Evolutionary conservation across 2,113 vertebrate genomes (phyloP), one percentile per base, ranked within the genome.

Genomic region (Orientallactaga bullata): DNA sequence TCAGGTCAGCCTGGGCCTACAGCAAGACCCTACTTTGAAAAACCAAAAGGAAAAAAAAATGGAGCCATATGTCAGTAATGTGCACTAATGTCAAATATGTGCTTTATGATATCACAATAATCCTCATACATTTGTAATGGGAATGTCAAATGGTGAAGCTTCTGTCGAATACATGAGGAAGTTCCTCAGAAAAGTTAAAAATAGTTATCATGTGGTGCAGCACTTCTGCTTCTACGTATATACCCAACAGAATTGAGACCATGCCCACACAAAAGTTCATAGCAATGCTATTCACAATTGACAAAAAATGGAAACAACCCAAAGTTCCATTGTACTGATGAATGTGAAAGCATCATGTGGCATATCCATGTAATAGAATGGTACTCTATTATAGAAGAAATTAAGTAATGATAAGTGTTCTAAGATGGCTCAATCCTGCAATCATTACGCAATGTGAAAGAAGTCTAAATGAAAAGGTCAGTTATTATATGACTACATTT

Each of bases 191-290:
- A 79, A 28, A 35, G n/a, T 63, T 83, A 89, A 78, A 83, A 28
- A 78, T 35, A 83, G 58, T 71, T 86, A 61, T 42, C 30, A 85
- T 80, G n/a, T 77, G 39, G 42, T 88, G 35, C 24, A 65, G 16
- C n/a, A 65, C n/a, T n/a, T n/a, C n/a, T n/a, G n/a, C n/a, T n/a
- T n/a, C n/a, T n/a, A n/a, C n/a, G n/a, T n/a, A n/a, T n/a, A n/a
- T n/a, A 3, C 39, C 85, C 61, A 92, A 89, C 51, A 82, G 39
- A 81, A 85, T 24, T 81, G 39, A 85, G 90, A 89, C 66, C 69
- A 51, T 65, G 39, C 42, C 24, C 18, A 58, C 39, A 71, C 16
- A 58, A 69, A 90, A 47, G 23, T 77, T 91, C 24, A 39, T 24
- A 68, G 58, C 24, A 80, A 30, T 18, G 51, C 23, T 91, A 47